A percentile compares a stretch with the other conserved stretches of the same genome.
phyloP scores from a whole-genome alignment of 2,797 vertebrate genomes.

The Pristis pectinata region DNA sequence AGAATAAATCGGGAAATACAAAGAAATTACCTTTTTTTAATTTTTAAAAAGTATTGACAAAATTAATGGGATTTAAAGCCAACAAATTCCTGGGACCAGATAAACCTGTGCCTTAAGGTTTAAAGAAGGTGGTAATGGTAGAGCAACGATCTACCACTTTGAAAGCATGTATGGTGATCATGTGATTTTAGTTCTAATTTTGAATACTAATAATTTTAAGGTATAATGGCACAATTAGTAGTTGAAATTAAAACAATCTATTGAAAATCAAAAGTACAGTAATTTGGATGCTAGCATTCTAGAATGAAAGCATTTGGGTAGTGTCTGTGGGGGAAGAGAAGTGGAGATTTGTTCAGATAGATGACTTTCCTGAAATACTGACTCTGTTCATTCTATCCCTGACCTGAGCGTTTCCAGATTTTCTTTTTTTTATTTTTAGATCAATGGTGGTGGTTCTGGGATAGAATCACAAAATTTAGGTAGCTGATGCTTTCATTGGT shows the following conservation, averaged over 20 bases:
- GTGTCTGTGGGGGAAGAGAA: neutral
- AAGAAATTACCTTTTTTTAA: too few species aligned
- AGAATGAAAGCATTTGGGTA: neutral
- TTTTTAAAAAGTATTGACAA: too few species aligned
- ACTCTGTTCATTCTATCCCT: neutral
- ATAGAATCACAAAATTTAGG: neutral
- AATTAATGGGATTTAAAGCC: too few species aligned
- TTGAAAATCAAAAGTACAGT: neutral
- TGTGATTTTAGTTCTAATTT: neutral
- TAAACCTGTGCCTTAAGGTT: too few species aligned
- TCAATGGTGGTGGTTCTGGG: too few species aligned
- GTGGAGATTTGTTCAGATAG: neutral
- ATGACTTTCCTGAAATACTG: neutral
- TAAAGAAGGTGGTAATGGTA: neutral
- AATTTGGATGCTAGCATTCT: neutral
- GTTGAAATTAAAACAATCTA: neutral
- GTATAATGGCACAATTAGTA: too few species aligned
- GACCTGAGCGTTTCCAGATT: neutral
- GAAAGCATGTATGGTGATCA: neutral
- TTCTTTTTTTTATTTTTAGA: neutral
- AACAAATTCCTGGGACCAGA: too few species aligned
- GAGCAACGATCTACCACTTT: neutral
- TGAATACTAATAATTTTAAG: neutral
- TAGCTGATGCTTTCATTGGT: neutral
- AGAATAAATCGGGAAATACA: too few species aligned